Evolutionary conservation across 2,113 vertebrate genomes (phyloP).

Genomic region (Dendropsophus ebraccatus): DNA sequence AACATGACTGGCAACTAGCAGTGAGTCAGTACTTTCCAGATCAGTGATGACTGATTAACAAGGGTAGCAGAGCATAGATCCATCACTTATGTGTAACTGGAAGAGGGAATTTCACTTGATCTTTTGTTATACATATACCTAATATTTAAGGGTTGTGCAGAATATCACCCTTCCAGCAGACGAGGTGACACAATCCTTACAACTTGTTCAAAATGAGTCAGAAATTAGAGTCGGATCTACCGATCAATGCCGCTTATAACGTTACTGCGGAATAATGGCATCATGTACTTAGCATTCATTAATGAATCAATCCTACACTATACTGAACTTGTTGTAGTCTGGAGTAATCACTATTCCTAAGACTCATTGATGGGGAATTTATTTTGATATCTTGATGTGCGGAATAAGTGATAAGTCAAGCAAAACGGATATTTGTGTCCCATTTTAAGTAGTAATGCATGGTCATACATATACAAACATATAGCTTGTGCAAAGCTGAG

Average conservation of each 20-base stretch:
- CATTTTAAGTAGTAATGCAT: too few species aligned
- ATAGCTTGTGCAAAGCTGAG: too few species aligned
- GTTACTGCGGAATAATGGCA: background rate
- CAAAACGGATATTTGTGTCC: background rate
- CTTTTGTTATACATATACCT: constrained; percentile 18
- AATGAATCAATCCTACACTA: background rate
- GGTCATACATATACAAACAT: too few species aligned
- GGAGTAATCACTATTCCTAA: background rate
- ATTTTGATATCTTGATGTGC: too few species aligned
- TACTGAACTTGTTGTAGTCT: background rate
- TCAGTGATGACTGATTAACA: constrained; percentile 32
- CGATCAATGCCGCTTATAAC: background rate
- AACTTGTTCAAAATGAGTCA: background rate
- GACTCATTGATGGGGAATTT: background rate
- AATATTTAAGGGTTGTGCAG: background rate
- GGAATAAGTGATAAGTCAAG: background rate
- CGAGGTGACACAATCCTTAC: background rate
- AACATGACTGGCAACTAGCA: constrained; percentile 22
- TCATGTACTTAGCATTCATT: background rate
- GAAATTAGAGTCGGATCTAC: background rate
- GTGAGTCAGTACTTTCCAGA: constrained; percentile 25
- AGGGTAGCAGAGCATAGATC: background rate
- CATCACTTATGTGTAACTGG: constrained; percentile 16
- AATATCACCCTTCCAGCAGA: background rate
- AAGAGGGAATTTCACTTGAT: background rate